phyloP scores from a whole-genome alignment of 1,140 invertebrate genomes.

The Oryzaephilus surinamensis region DNA sequence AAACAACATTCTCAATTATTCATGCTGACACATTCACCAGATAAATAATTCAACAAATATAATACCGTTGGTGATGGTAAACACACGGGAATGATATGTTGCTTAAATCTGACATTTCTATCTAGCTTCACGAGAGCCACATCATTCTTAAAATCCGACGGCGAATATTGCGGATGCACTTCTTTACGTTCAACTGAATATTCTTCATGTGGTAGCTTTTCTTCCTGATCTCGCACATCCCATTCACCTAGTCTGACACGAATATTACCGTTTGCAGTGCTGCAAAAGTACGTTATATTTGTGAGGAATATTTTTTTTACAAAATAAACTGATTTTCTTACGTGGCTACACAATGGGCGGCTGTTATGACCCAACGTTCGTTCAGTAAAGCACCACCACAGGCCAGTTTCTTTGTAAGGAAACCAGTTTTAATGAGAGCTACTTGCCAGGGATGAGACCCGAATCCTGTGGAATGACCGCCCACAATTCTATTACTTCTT shows the following conservation, averaged over 20 bases:
- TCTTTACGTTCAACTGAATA: conserved; percentile 79
- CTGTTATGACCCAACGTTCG: conserved; percentile 81
- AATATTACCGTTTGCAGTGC: conserved; percentile 72
- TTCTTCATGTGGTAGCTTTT: conserved; percentile 77
- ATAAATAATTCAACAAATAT: not conserved
- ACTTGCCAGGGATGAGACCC: conserved; percentile 94
- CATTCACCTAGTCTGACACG: conserved; percentile 82
- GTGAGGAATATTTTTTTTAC: not conserved
- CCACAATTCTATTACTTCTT: conserved; percentile 80
- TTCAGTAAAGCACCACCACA: conserved; percentile 86
- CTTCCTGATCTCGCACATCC: conserved; percentile 75
- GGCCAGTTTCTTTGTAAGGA: conserved; percentile 78
- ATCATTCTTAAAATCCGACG: conserved; percentile 81
- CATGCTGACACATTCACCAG: not conserved
- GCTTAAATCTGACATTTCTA: conserved; percentile 68
- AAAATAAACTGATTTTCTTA: conserved; percentile 42
- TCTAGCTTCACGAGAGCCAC: conserved; percentile 75
- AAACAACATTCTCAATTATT: not conserved
- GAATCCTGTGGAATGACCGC: conserved; percentile 80
- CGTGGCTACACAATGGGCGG: conserved; percentile 82
- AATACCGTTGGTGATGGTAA: conserved; percentile 36
- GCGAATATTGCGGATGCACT: conserved; percentile 80
- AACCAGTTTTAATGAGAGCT: conserved; percentile 84
- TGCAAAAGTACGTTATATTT: conserved; percentile 30
- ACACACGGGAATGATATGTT: conserved; percentile 82